Conservation (phyloP, 2,888 invertebrate genomes). For the Spodoptera littoralis region DNA sequence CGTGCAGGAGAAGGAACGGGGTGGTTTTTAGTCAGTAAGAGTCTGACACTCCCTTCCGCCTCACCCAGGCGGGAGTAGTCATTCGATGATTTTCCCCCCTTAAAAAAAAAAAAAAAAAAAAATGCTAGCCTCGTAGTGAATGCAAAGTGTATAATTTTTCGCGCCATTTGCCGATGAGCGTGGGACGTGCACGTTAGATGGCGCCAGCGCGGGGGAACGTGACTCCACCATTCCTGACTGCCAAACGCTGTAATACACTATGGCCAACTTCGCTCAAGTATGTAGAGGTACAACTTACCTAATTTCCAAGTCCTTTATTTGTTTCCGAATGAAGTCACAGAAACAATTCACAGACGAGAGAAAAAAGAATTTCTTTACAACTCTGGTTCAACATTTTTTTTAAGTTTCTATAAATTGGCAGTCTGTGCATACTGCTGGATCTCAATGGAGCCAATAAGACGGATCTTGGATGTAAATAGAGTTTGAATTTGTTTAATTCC, state of each 20-base stretch:
- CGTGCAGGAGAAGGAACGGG: no score
- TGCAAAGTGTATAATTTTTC: slow-evolving; percentile 79
- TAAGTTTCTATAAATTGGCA: slow-evolving; percentile 39
- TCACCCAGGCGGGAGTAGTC: no score
- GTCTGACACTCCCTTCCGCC: no score
- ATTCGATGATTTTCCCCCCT: no score
- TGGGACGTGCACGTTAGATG: slow-evolving; percentile 56
- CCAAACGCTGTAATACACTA: slow-evolving; percentile 28
- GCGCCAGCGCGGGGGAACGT: slow-evolving; percentile 71
- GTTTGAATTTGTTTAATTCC: slow-evolving; percentile 40
- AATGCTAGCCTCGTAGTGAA: slow-evolving; percentile 49
- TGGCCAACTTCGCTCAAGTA: slow-evolving; percentile 37
- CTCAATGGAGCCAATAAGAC: slow-evolving; percentile 41
- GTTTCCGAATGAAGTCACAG: slow-evolving; percentile 33
- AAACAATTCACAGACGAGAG: slow-evolving; percentile 11
- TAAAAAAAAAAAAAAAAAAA: no score
- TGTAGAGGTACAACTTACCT: slow-evolving; percentile 37
- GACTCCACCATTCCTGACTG: slow-evolving; percentile 52
- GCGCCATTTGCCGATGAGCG: slow-evolving; percentile 77
- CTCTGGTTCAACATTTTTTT: slow-evolving; percentile 18
- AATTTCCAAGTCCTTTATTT: slow-evolving; percentile 48
- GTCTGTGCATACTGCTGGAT: slow-evolving; percentile 19
- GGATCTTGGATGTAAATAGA: slow-evolving; percentile 38
- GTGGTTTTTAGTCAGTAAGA: no score
- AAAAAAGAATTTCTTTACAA: slow-evolving; percentile 23